Conservation (phyloP, 2,113 vertebrate genomes). For the Sapayoa aenigma region DNA sequence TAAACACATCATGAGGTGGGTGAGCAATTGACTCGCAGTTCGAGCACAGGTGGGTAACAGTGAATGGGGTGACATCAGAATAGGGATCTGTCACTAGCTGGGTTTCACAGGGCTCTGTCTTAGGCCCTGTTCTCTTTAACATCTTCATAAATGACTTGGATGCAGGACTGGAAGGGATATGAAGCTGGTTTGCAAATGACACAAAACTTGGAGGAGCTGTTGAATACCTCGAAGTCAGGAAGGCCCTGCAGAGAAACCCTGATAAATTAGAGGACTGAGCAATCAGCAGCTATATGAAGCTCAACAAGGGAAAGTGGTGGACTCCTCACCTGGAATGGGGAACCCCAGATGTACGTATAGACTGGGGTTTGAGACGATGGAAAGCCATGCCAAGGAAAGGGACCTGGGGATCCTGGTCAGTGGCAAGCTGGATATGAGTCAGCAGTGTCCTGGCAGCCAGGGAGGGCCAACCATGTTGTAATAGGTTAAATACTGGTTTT, state of each 20-base stretch:
- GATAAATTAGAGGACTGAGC: no score
- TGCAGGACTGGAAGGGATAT: neutral
- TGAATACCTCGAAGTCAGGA: neutral
- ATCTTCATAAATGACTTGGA: neutral
- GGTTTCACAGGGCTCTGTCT: no score
- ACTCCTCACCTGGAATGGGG: neutral
- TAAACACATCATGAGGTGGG: neutral
- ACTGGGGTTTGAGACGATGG: neutral
- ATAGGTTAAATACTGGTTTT: no score
- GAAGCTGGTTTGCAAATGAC: no score
- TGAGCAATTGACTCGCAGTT: no score
- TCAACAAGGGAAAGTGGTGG: neutral
- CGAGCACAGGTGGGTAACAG: no score
- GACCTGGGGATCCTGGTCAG: neutral
- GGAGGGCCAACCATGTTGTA: neutral
- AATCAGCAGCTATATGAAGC: neutral
- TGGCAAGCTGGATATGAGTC: neutral
- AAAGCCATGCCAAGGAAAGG: neutral
- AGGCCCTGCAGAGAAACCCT: neutral
- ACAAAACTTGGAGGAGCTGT: neutral
- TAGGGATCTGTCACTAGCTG: no score
- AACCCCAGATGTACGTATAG: neutral
- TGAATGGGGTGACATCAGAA: no score
- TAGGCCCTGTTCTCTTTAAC: no score
- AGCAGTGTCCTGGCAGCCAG: neutral